These are phyloP conservation scores for Cheirogaleus medius DNA, from an alignment of 2,113 vertebrate species.

Conservation along the genomic window DNA sequence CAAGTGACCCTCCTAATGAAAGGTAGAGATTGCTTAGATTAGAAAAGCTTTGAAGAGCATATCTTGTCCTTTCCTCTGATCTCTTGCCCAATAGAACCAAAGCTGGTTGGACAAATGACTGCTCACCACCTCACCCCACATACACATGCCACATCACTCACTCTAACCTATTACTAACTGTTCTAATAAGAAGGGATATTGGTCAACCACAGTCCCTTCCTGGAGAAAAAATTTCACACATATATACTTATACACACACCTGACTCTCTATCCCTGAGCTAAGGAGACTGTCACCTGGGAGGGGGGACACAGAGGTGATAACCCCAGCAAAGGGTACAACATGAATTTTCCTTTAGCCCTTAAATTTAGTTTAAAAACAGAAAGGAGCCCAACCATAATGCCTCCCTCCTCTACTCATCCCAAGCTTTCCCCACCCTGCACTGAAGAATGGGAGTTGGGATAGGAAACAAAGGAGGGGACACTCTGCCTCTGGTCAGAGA, in stretches of 20 bases:
- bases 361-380: background rate
- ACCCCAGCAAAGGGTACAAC: background rate
- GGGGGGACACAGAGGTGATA: background rate
- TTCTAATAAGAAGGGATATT: background rate
- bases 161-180: background rate
- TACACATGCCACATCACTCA: background rate
- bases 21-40: background rate
- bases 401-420: background rate
- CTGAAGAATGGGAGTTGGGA: background rate
- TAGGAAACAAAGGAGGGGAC: background rate
- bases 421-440: background rate
- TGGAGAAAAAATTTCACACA: background rate
- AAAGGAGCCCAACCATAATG: background rate
- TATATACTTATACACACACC: background rate
- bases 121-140: background rate
- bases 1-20: background rate
- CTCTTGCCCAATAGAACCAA: background rate
- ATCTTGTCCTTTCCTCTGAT: background rate
- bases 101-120: background rate
- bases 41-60: background rate
- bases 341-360: background rate
- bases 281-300: background rate
- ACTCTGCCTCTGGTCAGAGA: background rate
- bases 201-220: background rate
- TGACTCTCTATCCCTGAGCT: background rate